Evolutionary conservation across 2,113 vertebrate species (phyloP).

Genomic region (Calyptomena viridis): DNA sequence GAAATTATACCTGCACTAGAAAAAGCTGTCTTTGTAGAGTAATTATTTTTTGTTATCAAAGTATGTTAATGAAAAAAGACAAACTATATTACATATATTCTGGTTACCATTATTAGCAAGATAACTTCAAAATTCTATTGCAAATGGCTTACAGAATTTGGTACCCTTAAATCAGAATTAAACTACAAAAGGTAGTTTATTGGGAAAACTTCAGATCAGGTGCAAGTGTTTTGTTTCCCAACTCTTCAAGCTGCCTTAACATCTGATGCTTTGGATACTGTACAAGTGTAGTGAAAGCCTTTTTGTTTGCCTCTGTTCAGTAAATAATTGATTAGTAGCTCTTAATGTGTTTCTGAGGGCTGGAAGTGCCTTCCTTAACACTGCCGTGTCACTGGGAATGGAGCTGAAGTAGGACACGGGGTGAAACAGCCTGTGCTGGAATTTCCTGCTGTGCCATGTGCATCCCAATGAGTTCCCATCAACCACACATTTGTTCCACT

Average conservation of each 20-base stretch:
- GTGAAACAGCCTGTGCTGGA: neutral
- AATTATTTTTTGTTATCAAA: neutral
- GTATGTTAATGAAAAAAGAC: neutral
- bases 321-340: slow-evolving; percentile 31
- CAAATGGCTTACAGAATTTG: neutral
- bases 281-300: neutral
- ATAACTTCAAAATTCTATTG: neutral
- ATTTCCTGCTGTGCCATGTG: neutral
- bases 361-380: neutral
- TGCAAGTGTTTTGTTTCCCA: neutral
- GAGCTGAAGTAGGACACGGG: neutral
- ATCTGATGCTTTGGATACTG: neutral
- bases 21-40: neutral
- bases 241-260: neutral
- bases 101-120: neutral
- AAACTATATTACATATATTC: neutral
- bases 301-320: neutral
- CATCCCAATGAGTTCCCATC: neutral
- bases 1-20: neutral
- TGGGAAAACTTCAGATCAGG: neutral
- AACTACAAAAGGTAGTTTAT: neutral
- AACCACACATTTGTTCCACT: neutral
- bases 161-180: neutral
- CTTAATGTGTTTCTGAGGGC: slow-evolving; percentile 15
- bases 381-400: neutral